Percentiles rank a stretch among this genome's conserved stretches.
phyloP scores from a whole-genome alignment of 1,140 invertebrate species.

The Trialeurodes vaporariorum region DNA sequence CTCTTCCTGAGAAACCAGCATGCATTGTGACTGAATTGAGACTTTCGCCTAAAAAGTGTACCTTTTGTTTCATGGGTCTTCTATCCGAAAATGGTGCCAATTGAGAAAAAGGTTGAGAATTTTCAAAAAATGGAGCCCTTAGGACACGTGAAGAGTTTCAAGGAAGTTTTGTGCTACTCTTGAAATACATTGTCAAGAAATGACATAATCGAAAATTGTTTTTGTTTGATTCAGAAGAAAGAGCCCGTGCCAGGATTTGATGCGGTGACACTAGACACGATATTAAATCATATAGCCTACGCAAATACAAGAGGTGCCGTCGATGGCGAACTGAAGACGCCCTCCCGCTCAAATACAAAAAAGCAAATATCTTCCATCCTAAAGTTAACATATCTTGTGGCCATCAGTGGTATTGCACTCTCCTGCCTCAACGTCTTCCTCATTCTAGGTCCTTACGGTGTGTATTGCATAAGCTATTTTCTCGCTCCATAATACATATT shows the following conservation, averaged over 20 bases:
- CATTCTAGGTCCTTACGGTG: slow-evolving; percentile 39
- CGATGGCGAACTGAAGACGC: slow-evolving; percentile 31
- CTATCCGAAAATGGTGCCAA: too few relatives aligned
- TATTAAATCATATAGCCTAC: slow-evolving; percentile 47
- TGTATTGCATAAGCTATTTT: slow-evolving; percentile 2
- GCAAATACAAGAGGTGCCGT: slow-evolving; percentile 40
- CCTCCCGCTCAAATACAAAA: slow-evolving; percentile 34
- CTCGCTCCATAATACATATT: not conserved
- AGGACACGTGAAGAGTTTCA: too few relatives aligned
- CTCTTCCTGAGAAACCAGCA: too few relatives aligned
- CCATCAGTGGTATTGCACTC: slow-evolving; percentile 40
- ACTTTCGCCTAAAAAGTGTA: too few relatives aligned
- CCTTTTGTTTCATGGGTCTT: too few relatives aligned
- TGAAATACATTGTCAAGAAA: too few relatives aligned
- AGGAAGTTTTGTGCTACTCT: too few relatives aligned
- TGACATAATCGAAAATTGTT: too few relatives aligned
- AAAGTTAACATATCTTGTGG: slow-evolving; percentile 39
- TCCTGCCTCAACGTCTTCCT: slow-evolving; percentile 39
- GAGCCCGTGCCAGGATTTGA: not conserved
- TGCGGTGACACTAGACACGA: slow-evolving; percentile 40
- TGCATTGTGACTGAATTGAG: too few relatives aligned
- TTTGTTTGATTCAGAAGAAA: not conserved
- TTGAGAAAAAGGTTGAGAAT: too few relatives aligned
- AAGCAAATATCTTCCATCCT: slow-evolving; percentile 39
- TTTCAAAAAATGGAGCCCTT: too few relatives aligned